A percentile compares a stretch with the other conserved stretches of the same genome.
Evolutionary conservation across 2,888 invertebrate genomes (phyloP).

Genomic region (Stenodema calcarata): DNA sequence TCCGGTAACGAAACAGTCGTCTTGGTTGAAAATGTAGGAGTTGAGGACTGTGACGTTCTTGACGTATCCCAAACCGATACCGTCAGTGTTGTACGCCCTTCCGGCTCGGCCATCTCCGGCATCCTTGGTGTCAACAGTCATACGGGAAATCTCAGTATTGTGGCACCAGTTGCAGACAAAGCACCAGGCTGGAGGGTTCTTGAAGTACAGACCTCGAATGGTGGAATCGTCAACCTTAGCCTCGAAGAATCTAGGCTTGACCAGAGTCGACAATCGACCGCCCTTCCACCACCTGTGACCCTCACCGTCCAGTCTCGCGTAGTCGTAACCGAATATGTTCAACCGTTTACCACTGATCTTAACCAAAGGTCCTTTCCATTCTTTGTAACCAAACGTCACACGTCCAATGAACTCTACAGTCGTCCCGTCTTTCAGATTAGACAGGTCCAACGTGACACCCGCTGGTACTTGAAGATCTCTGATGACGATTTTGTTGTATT

Average conservation of each 20-base stretch:
- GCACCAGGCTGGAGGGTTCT: neutral
- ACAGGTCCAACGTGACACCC: neutral
- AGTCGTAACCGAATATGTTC: neutral
- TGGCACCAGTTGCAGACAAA: conserved; percentile 7
- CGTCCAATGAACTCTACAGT: neutral
- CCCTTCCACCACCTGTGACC: conserved; percentile 5
- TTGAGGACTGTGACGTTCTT: neutral
- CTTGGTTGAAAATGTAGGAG: conserved; percentile 18
- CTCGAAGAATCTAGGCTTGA: conserved; percentile 6
- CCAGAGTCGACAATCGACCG: neutral
- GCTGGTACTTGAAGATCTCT: neutral
- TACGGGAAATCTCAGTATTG: neutral
- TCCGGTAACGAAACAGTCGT: neutral
- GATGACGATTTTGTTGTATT: neutral
- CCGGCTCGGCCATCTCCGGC: conserved; percentile 1
- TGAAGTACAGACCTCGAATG: neutral
- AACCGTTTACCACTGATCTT: neutral
- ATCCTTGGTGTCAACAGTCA: conserved; percentile 7
- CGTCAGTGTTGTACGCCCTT: conserved; percentile 17
- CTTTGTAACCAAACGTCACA: conserved; percentile 10
- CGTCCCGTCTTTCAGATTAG: neutral
- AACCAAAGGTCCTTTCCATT: conserved; percentile 16
- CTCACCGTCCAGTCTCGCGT: neutral
- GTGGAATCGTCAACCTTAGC: neutral
- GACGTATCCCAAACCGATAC: neutral